Evolutionary conservation across 2,888 invertebrate species (phyloP), one percentile per base, ranked within the genome.

Genomic region (Chelonus formosanus): DNA sequence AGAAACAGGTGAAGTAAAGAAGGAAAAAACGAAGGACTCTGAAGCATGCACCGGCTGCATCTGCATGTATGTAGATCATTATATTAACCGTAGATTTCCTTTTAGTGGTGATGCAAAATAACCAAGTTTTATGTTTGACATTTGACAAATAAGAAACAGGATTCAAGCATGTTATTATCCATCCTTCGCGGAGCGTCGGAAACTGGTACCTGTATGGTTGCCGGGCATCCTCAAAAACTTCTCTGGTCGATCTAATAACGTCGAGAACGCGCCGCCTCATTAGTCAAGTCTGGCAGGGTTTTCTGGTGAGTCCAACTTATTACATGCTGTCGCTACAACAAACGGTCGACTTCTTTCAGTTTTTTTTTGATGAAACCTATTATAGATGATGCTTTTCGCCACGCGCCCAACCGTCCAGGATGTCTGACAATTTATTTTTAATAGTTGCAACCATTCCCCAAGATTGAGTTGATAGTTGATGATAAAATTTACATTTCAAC

Each of bases 81-180:
- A 77, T 77, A 57, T 50, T 60, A 5, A 52, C 60, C 40, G 61
- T 65, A 43, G 60, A 76, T 73, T 78, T 77, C 76, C 77, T 77
- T 73, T 77, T 75, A 73, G 72, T 71, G 65, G 70, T 67, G 68
- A 68, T 64, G 70, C 71, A 75, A 76, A 76, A 78, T 76, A 75
- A 76, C 74, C 72, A 75, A 78, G 74, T 78, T 80, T 78, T 78
- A 76, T 75, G 75, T 76, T 76, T 83, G 84, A 83, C 83, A 83
- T 84, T 83, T 84, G 83, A 84, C 83, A 83, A 83, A 84, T 84
- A 84, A 82, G 83, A 82, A 83, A 80, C 79, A 78, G 80, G 80
- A 79, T 79, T 80, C 80, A 81, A 80, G 77, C 80, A 80, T 83
- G 82, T 84, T 82, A 84, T 84, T 84, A 84, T 80, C 81, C 79